phyloP scores from a whole-genome alignment of 1,140 invertebrate species.

The Chrysoperla carnea region DNA sequence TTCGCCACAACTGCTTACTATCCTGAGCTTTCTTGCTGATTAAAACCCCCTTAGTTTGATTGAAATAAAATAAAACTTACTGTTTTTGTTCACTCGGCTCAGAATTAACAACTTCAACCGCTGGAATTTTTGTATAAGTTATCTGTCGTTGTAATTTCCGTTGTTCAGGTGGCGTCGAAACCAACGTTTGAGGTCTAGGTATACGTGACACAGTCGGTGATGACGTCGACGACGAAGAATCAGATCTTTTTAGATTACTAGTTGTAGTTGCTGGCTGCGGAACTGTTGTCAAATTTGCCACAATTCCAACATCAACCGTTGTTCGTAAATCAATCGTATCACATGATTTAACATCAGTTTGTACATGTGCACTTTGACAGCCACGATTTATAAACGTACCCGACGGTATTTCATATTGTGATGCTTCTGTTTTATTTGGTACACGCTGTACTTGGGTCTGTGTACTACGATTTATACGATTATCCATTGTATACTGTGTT shows the following conservation, averaged over 20 bases:
- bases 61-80: too few species aligned
- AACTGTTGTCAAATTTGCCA: not conserved
- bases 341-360: not conserved
- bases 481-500: conserved; percentile 8
- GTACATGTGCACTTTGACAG: not conserved
- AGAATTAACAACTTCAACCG: not conserved
- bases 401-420: too few species aligned
- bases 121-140: conserved; percentile 25
- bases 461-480: too few species aligned
- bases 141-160: conserved; percentile 27
- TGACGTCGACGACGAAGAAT: too few species aligned
- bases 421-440: too few species aligned
- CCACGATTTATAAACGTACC: not conserved
- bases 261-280: too few species aligned
- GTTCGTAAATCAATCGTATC: not conserved
- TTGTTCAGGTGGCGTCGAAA: conserved; percentile 23
- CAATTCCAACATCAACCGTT: not conserved
- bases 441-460: too few species aligned
- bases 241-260: too few species aligned
- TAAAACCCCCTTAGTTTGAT: too few species aligned
- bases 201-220: conserved; percentile 20
- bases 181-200: conserved; percentile 23
- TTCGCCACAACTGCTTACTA: too few species aligned
- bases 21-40: too few species aligned
- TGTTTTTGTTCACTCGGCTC: too few species aligned